A percentile compares a stretch with the other conserved stretches of the same genome.
Conservation (phyloP, 2,888 invertebrate genomes). For the Alsophila aescularia region DNA sequence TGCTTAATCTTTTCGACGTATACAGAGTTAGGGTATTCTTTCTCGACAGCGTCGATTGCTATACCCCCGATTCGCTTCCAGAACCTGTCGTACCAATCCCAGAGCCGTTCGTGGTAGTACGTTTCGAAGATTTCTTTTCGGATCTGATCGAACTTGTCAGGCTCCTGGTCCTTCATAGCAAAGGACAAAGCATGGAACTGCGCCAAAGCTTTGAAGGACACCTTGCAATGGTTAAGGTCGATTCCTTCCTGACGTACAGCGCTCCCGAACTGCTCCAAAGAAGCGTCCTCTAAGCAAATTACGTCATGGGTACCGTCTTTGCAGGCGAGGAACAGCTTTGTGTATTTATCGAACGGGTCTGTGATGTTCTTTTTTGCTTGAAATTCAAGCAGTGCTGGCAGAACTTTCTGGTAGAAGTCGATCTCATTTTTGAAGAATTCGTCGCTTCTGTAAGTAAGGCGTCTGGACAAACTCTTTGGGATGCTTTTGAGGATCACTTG, state of each 20-base stretch:
- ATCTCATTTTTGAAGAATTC: slow-evolving; percentile 90
- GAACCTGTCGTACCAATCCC: slow-evolving; percentile 84
- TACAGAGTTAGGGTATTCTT: slow-evolving; percentile 84
- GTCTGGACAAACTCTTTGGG: slow-evolving; percentile 85
- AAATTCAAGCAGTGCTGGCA: slow-evolving; percentile 75
- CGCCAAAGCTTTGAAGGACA: slow-evolving; percentile 81
- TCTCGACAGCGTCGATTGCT: slow-evolving; percentile 86
- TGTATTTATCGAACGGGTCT: slow-evolving; percentile 81
- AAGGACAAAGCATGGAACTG: slow-evolving; percentile 85
- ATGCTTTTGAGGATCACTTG: slow-evolving; percentile 87
- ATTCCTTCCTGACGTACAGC: slow-evolving; percentile 80
- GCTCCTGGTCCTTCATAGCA: slow-evolving; percentile 83
- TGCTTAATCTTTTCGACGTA: slow-evolving; percentile 84
- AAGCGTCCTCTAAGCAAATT: slow-evolving; percentile 83
- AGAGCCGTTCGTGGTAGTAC: slow-evolving; percentile 81
- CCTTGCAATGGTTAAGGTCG: slow-evolving; percentile 75
- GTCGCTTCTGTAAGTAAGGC: slow-evolving; percentile 86
- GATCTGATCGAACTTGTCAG: slow-evolving; percentile 73
- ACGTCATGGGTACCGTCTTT: slow-evolving; percentile 83
- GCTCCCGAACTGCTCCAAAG: slow-evolving; percentile 67
- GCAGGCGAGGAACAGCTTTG: slow-evolving; percentile 71
- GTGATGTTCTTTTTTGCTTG: slow-evolving; percentile 61
- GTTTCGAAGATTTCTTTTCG: slow-evolving; percentile 77
- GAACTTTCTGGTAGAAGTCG: slow-evolving; percentile 84
- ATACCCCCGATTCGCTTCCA: slow-evolving; percentile 78